A percentile compares a stretch with the other conserved stretches of the same genome.
These are phyloP conservation scores for Solenopsis fugax DNA, from an alignment of 1,140 invertebrate genomes.

Conservation along the genomic window DNA sequence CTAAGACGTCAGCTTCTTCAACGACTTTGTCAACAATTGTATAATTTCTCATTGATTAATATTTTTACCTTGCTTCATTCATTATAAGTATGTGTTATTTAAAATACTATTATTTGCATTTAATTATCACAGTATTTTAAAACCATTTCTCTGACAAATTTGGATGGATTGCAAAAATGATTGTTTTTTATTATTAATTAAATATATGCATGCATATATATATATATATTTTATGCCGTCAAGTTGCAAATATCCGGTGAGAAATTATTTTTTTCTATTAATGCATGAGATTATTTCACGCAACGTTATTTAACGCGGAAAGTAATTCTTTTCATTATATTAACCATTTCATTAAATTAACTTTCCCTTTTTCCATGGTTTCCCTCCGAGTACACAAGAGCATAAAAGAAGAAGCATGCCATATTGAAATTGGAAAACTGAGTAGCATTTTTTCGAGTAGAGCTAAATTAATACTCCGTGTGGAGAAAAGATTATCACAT, in stretches of 20 bases:
- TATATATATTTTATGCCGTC: not conserved
- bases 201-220: not conserved
- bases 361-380: slow-evolving; percentile 46
- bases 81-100: not conserved
- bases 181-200: not conserved
- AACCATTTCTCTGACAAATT: not conserved
- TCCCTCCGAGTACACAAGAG: slow-evolving; percentile 29
- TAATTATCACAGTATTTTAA: not conserved
- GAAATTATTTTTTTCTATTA: not conserved
- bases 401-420: slow-evolving; percentile 47
- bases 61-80: not conserved
- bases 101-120: not conserved
- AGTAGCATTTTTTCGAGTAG: slow-evolving; percentile 26
- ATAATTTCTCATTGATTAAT: not conserved
- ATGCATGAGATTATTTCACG: not conserved
- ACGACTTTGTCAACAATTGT: not conserved
- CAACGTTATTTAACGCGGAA: slow-evolving; percentile 12
- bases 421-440: slow-evolving; percentile 59
- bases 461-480: not conserved
- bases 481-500: not conserved
- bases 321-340: slow-evolving; percentile 23
- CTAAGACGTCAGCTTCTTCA: not conserved
- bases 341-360: not conserved
- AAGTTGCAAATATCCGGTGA: not conserved
- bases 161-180: not conserved